These are phyloP conservation scores for Erebia aethiops DNA, from an alignment of 2,888 invertebrate species.

Conservation along the genomic window DNA sequence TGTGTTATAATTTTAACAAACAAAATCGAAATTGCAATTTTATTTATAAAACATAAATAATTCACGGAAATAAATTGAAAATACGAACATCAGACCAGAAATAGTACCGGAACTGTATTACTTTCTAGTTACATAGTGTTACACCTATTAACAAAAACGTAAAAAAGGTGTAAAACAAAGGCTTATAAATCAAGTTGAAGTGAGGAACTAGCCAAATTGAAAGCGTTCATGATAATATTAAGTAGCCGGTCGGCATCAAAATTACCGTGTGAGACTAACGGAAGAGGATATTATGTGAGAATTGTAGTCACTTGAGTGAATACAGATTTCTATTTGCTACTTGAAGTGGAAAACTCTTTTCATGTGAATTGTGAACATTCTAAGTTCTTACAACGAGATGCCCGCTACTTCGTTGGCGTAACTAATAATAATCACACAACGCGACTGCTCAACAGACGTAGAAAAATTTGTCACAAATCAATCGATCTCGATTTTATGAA, in stretches of 20 bases:
- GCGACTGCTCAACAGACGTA: neutral
- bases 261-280: slow-evolving; percentile 16
- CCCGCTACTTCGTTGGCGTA: neutral
- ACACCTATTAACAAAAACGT: neutral
- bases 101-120: neutral
- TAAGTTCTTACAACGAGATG: neutral
- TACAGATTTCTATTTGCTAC: slow-evolving; percentile 22
- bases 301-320: slow-evolving; percentile 22
- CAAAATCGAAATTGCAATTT: neutral
- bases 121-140: slow-evolving; percentile 1
- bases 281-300: slow-evolving; percentile 20
- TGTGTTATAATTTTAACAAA: too few relatives aligned
- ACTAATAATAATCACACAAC: neutral
- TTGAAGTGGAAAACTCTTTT: slow-evolving; percentile 24
- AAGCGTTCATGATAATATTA: slow-evolving; percentile 10
- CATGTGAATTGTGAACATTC: neutral
- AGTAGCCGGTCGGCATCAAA: neutral
- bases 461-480: too few relatives aligned
- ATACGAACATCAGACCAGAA: neutral
- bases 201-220: slow-evolving; percentile 7
- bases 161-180: slow-evolving; percentile 9
- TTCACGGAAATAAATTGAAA: slow-evolving; percentile 1
- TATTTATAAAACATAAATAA: neutral
- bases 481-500: too few relatives aligned
- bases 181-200: slow-evolving; percentile 17